These are phyloP conservation scores for Ceratina australensis DNA, from an alignment of 1,140 invertebrate genomes.

Conservation along the genomic window DNA sequence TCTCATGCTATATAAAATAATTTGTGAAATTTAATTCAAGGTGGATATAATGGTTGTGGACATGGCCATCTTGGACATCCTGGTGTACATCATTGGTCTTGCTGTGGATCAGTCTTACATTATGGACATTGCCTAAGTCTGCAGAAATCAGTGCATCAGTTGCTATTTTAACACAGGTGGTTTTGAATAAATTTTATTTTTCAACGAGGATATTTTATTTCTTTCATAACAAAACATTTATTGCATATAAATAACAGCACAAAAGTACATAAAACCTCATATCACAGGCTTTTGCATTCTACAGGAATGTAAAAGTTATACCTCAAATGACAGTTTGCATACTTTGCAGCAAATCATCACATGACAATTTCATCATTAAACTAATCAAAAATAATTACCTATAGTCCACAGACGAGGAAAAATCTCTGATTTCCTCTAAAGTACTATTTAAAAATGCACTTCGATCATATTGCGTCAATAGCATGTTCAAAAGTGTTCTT, in stretches of 20 bases:
- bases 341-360: slow-evolving; percentile 31
- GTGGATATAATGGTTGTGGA: slow-evolving; percentile 88
- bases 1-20: slow-evolving; percentile 14
- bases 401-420: not conserved
- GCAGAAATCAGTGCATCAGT: slow-evolving; percentile 65
- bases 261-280: not conserved
- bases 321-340: slow-evolving; percentile 61
- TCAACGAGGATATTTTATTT: slow-evolving; percentile 1
- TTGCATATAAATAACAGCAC: slow-evolving; percentile 9
- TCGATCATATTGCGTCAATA: slow-evolving; percentile 67
- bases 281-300: not conserved
- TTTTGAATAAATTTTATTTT: slow-evolving; percentile 42
- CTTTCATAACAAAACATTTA: slow-evolving; percentile 31
- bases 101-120: slow-evolving; percentile 82
- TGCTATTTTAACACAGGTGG: slow-evolving; percentile 62
- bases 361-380: slow-evolving; percentile 49
- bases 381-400: not conserved
- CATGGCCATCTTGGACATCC: slow-evolving; percentile 89
- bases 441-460: slow-evolving; percentile 38
- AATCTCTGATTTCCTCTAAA: slow-evolving; percentile 26
- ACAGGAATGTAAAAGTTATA: slow-evolving; percentile 40
- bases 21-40: slow-evolving; percentile 64
- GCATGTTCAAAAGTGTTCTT: slow-evolving; percentile 64
- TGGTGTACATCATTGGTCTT: slow-evolving; percentile 89
- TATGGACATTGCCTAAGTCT: slow-evolving; percentile 68